Percentiles rank a stretch among this genome's conserved stretches.
Evolutionary conservation across 2,888 invertebrate genomes (phyloP).

Genomic region (Campoplex capitator): DNA sequence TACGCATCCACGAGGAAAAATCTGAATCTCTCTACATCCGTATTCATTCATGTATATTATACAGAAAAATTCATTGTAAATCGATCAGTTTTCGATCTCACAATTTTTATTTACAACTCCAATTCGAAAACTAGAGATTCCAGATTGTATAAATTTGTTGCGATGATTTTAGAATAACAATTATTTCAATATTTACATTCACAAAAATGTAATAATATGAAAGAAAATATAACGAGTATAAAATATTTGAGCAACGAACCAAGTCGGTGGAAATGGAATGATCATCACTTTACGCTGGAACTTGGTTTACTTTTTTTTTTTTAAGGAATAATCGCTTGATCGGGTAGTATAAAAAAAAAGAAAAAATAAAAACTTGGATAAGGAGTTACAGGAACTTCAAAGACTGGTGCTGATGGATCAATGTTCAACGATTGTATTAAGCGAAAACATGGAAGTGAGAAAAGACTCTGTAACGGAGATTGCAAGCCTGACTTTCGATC

Average conservation of each 20-base stretch:
- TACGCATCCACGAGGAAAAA: conserved; percentile 24
- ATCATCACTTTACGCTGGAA: neutral
- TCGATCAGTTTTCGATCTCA: neutral
- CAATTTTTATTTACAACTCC: neutral
- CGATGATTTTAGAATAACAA: neutral
- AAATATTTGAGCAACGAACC: neutral
- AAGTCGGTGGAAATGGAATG: neutral
- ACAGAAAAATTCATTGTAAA: neutral
- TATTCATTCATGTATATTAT: conserved; percentile 1
- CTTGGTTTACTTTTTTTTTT: neutral
- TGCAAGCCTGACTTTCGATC: neutral
- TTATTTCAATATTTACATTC: neutral
- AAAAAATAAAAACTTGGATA: neutral
- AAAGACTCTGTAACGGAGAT: neutral
- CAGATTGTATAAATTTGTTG: neutral
- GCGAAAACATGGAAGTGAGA: neutral
- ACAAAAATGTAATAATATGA: neutral
- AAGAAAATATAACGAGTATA: neutral
- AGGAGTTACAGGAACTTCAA: too few species aligned
- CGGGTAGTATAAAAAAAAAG: neutral
- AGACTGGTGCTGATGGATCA: neutral
- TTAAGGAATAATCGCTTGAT: neutral
- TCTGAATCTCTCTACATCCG: conserved; percentile 16
- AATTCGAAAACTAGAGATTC: neutral
- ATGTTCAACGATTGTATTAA: neutral